Evolutionary conservation across 2,888 invertebrate genomes (phyloP), one percentile per base, ranked within the genome.

Genomic region (Ornithoptera priamus): DNA sequence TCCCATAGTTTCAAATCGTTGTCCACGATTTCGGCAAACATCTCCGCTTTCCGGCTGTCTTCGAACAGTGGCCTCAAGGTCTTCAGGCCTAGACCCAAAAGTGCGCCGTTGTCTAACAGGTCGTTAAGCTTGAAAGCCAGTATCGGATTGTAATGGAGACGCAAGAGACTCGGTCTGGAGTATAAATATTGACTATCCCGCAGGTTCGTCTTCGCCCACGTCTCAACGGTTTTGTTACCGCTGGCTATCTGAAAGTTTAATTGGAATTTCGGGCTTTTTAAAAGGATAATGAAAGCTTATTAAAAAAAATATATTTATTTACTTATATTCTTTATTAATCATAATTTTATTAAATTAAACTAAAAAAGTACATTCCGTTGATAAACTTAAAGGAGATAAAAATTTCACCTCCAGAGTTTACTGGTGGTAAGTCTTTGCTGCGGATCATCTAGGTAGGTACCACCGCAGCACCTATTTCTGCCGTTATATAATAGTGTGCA

Each of bases 1-100:
- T 97, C 97, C 97, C 97, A 97, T 73, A 97, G 86, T 84, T 96
- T 96, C 81, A 97, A 93, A 85, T 96, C 96, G 86, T 97, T 97
- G 83, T 97, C 97, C 66, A 97, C 93, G n/a, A 97, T 95, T 86
- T 97, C 97, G 53, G 95, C 94, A 84, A 96, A 97, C 94, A 95
- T 96, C 68, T 94, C 93, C 63, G 94, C 93, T 83, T 95, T 96
- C 6, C 88, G 85, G 4, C 93, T 92, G 73, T 97, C 95, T 73
- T 94, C 94, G 82, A 97, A 97, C 2, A 96, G 93, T 0, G 96
- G 95, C 71, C 95, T 94, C 22, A 97, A 84, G 0, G 96, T 95
- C 77, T 95, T 95, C 66, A 97, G 86, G 68, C 95, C 94, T 46
- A 97, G 86, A 77, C 96, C 96, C 50, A 97, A 86, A 60, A 97